Evolutionary conservation across 2,113 vertebrate genomes (phyloP), one percentile per base, ranked within the genome.

Genomic region (Scomber colias): DNA sequence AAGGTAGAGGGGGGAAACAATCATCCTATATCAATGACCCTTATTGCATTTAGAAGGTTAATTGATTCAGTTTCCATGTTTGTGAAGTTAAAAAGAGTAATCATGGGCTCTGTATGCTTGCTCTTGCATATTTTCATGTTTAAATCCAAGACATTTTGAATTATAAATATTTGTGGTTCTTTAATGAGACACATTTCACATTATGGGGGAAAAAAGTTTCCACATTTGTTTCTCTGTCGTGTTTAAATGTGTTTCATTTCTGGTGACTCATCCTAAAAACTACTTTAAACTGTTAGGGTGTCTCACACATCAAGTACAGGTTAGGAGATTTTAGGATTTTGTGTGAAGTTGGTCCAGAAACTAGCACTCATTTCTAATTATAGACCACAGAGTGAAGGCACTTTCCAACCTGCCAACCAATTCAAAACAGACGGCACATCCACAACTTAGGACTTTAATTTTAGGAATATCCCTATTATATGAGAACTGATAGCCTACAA

Each of bases 291-390:
- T 12, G 45, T 71, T 15, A 7, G 30, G 55, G 45, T 74, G 61
- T 61, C 62, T 77, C 44, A 46, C 51, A 53, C 65, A 64, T 53
- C 74, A 83, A 84, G 15, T 71, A 79, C 79, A 83, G 61, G 76
- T 71, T 84, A 48, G 35, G 67, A 80, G 77, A 35, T 65, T 17
- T 59, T 8, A 48, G 85, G 24, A 13, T 76, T 85, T 70, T 85
- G 53, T 83, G 62, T 92, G 91, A 92, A 88, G 89, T 78, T 68
- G 15, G 59, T 83, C 77, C 83, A 87, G 81, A 87, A 81, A 57
- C 19, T 13, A 40, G 66, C 57, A 21, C 84, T 88, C 51, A 49
- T 82, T 55, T 57, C 19, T 94, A 92, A 89, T 91, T 86, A 91
- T 63, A 81, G 60, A 49, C 62, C 40, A 3, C 67, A 55, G 19